phyloP scores from a whole-genome alignment of 2,797 vertebrate genomes.

The Danio jaintianensis region DNA sequence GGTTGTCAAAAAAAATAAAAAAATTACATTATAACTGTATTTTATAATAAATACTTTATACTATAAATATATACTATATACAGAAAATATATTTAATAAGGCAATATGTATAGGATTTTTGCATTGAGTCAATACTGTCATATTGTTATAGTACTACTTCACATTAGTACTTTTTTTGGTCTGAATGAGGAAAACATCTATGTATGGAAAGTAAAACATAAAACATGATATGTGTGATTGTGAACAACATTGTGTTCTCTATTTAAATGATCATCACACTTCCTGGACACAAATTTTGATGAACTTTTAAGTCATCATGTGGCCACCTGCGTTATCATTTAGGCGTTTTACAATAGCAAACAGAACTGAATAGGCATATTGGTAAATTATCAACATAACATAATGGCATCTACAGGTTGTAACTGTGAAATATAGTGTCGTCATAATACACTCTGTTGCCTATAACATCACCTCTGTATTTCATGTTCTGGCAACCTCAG shows the following conservation, averaged over 20 bases:
- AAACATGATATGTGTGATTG: too few species aligned
- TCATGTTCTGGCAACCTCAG: not conserved
- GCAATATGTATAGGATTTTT: too few species aligned
- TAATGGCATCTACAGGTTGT: not conserved
- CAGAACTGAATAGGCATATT: not conserved
- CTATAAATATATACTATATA: too few species aligned
- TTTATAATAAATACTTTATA: too few species aligned
- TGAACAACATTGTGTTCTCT: not conserved
- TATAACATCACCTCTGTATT: not conserved
- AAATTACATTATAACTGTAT: too few species aligned
- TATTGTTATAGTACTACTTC: too few species aligned
- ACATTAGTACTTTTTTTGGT: too few species aligned
- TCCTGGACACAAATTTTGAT: not conserved
- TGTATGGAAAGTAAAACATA: too few species aligned
- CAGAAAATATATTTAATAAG: too few species aligned
- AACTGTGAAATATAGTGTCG: not conserved
- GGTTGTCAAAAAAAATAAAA: too few species aligned
- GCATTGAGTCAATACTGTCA: too few species aligned
- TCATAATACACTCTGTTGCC: not conserved
- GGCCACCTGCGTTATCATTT: conserved; percentile 6
- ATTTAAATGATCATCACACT: not conserved
- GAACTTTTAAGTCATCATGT: conserved; percentile 13
- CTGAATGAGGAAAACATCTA: too few species aligned
- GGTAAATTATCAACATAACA: not conserved
- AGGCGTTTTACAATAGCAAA: not conserved